These are phyloP conservation scores for Stenurella melanura DNA, from an alignment of 2,888 invertebrate genomes.

Conservation along the genomic window DNA sequence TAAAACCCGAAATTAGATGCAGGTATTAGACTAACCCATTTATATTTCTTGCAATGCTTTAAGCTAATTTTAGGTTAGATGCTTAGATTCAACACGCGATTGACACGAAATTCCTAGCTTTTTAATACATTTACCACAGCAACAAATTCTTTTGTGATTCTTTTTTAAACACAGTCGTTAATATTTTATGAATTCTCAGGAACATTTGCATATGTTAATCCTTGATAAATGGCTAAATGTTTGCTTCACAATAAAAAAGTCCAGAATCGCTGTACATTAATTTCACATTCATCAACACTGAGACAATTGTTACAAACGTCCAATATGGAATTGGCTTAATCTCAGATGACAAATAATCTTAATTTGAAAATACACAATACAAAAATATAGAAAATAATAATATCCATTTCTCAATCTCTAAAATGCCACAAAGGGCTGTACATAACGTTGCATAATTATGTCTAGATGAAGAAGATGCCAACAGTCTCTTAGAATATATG, in stretches of 20 bases:
- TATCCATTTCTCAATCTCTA: too few relatives aligned
- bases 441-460: too few relatives aligned
- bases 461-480: too few relatives aligned
- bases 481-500: too few relatives aligned
- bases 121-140: conserved; percentile 28
- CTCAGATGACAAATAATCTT: too few relatives aligned
- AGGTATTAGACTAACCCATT: conserved; percentile 44
- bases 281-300: too few relatives aligned
- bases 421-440: too few relatives aligned
- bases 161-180: conserved; percentile 42
- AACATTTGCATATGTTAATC: conserved; percentile 13
- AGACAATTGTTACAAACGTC: too few relatives aligned
- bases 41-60: conserved; percentile 41
- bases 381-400: too few relatives aligned
- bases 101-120: conserved; percentile 45
- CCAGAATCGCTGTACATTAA: too few relatives aligned
- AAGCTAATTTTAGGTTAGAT: conserved; percentile 46
- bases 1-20: conserved; percentile 50
- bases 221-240: background rate
- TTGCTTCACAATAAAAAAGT: background rate
- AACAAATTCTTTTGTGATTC: conserved; percentile 35
- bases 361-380: too few relatives aligned
- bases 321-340: too few relatives aligned
- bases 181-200: conserved; percentile 13
- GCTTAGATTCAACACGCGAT: conserved; percentile 49